Base-by-base conservation (phyloP, 2,797 vertebrate species). In the Danio tinwini region DNA sequence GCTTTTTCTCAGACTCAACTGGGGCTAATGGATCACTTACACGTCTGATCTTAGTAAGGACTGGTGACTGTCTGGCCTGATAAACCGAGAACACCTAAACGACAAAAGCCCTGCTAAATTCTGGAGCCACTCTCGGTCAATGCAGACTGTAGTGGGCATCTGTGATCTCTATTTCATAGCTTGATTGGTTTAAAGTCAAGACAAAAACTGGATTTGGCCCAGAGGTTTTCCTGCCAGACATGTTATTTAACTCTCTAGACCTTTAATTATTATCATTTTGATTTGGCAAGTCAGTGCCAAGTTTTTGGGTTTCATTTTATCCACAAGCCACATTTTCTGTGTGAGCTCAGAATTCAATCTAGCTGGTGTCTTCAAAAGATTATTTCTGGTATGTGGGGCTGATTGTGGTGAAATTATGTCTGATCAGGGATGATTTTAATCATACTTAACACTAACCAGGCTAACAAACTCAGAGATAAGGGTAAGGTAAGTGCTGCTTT, bases 11-110 rank as follows among this genome's bases (percentile, higher is more conserved):
- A 16, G 47, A 55, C 16, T 79, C 69, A 44, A 14, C 64, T 67
- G 74, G 78, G 78, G 65, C 55, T 74, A 81, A 77, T 70, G 37
- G 58, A 65, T 85, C 75, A 53, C 58, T 76, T 68, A 74, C 68
- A 65, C 61, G 50, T 62, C 69, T 63, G 65, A 67, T 78, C 21
- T 68, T 53, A 68, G n/a, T 16, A 45, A 58, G 67, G 52, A 64
- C 58, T 67, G 74, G 76, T 78, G 59, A 21, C 67, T 73, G 69
- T 73, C 81, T 78, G 56, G 44, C 75, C 19, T 74, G 62, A 74
- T 45, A 73, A 78, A 65, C 67, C 69, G 65, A 21, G 19, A 14
- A 56, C 10, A 14, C 0, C 8, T 37, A 79, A 72, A 17, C n/a
- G 52, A 44, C 67, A 56, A 49, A 13, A 17, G 14, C 29, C 49